Percentiles rank a stretch among this genome's conserved stretches.
These are phyloP conservation scores for Eurystomus gularis DNA, from an alignment of 2,113 vertebrate species.

Conservation along the genomic window DNA sequence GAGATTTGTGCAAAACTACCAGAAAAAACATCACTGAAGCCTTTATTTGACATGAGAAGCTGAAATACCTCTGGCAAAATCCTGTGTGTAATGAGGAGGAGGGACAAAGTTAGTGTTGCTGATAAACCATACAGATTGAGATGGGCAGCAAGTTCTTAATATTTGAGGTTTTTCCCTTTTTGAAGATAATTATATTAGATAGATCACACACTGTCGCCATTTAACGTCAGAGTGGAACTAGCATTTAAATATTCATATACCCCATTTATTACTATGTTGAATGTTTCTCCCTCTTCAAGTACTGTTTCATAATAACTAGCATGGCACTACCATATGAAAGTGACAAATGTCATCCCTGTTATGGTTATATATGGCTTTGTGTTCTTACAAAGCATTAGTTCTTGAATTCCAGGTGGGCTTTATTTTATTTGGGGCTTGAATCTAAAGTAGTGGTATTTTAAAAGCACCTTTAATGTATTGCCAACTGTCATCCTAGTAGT, in stretches of 20 bases:
- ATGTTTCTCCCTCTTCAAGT: neutral
- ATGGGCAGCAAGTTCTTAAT: neutral
- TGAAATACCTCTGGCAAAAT: neutral
- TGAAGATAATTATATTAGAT: neutral
- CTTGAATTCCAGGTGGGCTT: neutral
- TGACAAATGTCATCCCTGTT: neutral
- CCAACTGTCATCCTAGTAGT: neutral
- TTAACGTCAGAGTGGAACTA: neutral
- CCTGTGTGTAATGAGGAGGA: neutral
- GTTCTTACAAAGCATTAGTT: neutral
- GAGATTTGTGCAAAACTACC: neutral
- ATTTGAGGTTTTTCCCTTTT: neutral
- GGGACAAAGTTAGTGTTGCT: neutral
- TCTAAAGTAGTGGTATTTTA: neutral
- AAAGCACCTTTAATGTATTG: neutral
- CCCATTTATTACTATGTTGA: neutral
- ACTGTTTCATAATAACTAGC: neutral
- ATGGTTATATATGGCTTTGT: neutral
- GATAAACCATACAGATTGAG: neutral
- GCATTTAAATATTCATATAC: neutral
- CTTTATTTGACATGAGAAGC: neutral
- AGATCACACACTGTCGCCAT: neutral
- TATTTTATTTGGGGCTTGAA: neutral
- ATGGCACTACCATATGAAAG: neutral
- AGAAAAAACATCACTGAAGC: neutral